Conservation (phyloP, 2,797 vertebrate genomes). For the Pachyuromys duprasi region DNA sequence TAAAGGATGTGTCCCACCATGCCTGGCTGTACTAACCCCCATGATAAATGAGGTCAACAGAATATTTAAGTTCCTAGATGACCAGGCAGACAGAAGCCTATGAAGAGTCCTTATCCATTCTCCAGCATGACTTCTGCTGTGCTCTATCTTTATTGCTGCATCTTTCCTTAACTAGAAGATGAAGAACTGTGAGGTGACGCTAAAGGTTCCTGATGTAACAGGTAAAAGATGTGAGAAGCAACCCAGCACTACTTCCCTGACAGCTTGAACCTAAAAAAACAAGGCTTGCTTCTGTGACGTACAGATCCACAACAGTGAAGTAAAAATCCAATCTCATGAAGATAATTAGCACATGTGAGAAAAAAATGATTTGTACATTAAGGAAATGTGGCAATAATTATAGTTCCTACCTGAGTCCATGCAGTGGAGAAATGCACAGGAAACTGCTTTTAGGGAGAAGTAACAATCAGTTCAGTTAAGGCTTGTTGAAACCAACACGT, state of each 20-base stretch:
- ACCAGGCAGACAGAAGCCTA: not conserved
- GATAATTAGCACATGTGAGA: not conserved
- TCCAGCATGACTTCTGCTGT: not conserved
- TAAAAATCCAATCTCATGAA: not conserved
- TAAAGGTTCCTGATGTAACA: not conserved
- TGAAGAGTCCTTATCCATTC: not conserved
- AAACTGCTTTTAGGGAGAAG: not conserved
- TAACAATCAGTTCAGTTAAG: not conserved
- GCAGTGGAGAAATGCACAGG: not conserved
- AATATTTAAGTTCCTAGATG: not conserved
- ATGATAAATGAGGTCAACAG: not conserved
- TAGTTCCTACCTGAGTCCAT: not conserved
- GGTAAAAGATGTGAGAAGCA: not conserved
- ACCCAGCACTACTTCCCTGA: not conserved
- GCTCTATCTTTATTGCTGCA: not conserved
- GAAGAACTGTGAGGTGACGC: not conserved
- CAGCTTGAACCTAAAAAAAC: not conserved
- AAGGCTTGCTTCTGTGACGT: not conserved
- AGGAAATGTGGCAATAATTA: not conserved
- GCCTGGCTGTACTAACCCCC: not conserved
- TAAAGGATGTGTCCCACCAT: no score
- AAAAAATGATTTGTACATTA: slow-evolving; percentile 15
- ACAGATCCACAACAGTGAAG: not conserved
- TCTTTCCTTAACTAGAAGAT: not conserved
- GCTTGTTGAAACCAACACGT: not conserved